Evolutionary conservation across 1,140 invertebrate genomes (phyloP).

Genomic region (Pachypsylla venusta): DNA sequence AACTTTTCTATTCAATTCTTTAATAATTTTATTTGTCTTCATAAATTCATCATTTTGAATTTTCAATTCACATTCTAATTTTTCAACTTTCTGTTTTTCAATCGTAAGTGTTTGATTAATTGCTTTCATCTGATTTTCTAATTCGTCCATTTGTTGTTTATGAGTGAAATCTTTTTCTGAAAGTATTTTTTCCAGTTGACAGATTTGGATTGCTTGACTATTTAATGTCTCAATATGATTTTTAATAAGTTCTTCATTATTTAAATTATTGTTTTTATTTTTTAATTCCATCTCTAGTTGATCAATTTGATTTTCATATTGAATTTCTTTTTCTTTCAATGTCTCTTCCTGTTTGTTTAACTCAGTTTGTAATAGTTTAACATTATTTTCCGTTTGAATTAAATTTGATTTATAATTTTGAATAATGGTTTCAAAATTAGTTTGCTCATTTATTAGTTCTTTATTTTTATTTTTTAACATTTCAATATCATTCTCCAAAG

Average conservation of each 20-base stretch:
- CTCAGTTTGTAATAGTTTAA: not conserved
- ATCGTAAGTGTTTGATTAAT: not conserved
- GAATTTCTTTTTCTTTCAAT: not conserved
- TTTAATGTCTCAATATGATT: not conserved
- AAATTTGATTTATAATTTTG: not conserved
- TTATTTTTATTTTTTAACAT: not conserved
- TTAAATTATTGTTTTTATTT: not conserved
- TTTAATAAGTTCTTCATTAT: slow-evolving; percentile 1
- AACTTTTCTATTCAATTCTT: not conserved
- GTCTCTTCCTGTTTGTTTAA: not conserved
- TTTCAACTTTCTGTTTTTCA: not conserved
- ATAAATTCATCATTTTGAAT: not conserved
- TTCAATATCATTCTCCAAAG: not conserved
- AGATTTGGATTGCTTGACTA: not conserved
- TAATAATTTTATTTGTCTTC: not conserved
- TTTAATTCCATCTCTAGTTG: not conserved
- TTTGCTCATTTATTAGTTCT: not conserved
- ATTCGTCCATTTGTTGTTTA: not conserved
- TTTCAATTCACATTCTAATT: not conserved
- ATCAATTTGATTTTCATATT: not conserved
- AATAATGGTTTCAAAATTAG: not conserved
- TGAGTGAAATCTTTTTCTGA: not conserved
- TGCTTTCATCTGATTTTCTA: not conserved
- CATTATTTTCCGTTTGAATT: not conserved
- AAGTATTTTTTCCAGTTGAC: not conserved